Evolutionary conservation across 1,140 invertebrate species (phyloP), one percentile per base, ranked within the genome.

Genomic region (Drosophila nebulosa): DNA sequence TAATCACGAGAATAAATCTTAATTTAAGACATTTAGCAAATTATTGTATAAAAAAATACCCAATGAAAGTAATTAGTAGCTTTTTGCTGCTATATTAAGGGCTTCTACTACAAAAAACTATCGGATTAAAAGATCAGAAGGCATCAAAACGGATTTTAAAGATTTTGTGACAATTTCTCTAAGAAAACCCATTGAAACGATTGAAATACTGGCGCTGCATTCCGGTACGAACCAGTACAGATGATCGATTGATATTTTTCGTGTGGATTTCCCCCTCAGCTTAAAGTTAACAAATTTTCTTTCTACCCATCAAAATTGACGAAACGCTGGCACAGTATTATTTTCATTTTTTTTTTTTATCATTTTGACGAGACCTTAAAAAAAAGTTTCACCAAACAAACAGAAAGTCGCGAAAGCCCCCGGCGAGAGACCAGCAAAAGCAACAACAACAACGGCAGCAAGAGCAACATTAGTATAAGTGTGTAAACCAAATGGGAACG

Each of bases 321-420:
- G 9, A 36, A 56, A 27, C 35, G 36, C 30, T 53, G 62, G 36
- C 42, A 53, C 32, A 74, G 61, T 74, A 76, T 61, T 70, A 76
- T 77, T 58, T 57, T 58, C 32, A 46, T 77, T 39, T 21, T 52
- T 69, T 73, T 69, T 70, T 79, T 70, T 67, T 71, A 78, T 53
- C 68, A 69, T 79, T 85, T 74, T 77, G 68, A 74, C 63, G 62
- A 86, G 78, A 84, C 80, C 80, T 84, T 86, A 79, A 83, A 85
- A 79, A 83, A 85, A 76, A 84, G 78, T 84, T 84, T 84, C 80
- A 80, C 80, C 80, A 84, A 84, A 84, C 80, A 84, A 84, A 84
- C 80, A 80, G 80, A 84, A 84, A 80, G 80, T 75, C 77, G 80
- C 80, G 80, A 84, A 84, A 84, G 80, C 81, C 67, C 55, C 65